Conservation (phyloP, 2,797 vertebrate species). For the Simalia tracyae region DNA sequence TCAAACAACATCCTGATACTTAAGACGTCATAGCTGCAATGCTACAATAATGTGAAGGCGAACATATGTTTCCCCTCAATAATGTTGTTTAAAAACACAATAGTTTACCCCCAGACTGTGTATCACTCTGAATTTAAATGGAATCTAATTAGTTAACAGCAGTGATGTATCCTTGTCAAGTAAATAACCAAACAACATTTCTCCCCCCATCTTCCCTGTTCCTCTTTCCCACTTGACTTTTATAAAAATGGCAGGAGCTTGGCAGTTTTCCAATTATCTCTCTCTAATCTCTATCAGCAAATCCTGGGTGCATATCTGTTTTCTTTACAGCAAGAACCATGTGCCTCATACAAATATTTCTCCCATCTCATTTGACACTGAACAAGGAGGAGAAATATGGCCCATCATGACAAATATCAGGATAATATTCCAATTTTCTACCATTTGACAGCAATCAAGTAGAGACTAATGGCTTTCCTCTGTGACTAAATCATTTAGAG, state of each 20-base stretch:
- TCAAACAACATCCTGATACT: slow-evolving; percentile 33
- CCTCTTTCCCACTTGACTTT: not conserved
- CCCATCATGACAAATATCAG: slow-evolving; percentile 81
- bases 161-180: not conserved
- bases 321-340: slow-evolving; percentile 36
- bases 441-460: slow-evolving; percentile 89
- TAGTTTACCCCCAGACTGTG: accelerated
- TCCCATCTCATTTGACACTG: slow-evolving; percentile 63
- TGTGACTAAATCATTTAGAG: slow-evolving; percentile 84
- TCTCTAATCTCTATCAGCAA: not conserved
- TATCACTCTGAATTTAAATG: not conserved
- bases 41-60: slow-evolving; percentile 27
- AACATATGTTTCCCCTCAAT: slow-evolving; percentile 42
- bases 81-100: slow-evolving; percentile 40
- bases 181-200: not conserved
- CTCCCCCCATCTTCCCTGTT: not conserved
- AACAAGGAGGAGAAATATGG: slow-evolving; percentile 76
- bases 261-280: slow-evolving; percentile 40
- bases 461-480: slow-evolving; percentile 87
- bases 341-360: slow-evolving; percentile 51
- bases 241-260: slow-evolving; percentile 15
- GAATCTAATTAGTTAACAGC: not conserved
- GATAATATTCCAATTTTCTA: slow-evolving; percentile 85
- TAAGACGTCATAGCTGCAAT: slow-evolving; percentile 44
- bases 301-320: not conserved